Evolutionary conservation across 2,113 vertebrate species (phyloP), one percentile per base, ranked within the genome.

Genomic region (Sorex fumeus): DNA sequence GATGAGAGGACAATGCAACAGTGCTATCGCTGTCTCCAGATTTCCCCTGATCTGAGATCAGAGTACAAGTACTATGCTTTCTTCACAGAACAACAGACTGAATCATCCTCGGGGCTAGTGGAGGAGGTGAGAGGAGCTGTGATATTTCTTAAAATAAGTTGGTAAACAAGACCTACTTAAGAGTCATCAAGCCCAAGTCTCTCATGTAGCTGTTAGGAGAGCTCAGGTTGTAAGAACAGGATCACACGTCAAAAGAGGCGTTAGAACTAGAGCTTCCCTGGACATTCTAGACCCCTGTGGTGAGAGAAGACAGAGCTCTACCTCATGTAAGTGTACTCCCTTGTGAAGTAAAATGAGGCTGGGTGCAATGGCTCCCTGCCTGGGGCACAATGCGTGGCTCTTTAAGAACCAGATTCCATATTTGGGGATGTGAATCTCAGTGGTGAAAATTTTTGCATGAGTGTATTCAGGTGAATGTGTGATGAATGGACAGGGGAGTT

Each of bases 351-450:
- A 60, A 45, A 21, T 11, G 45, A 21, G 2, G 25, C 16, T 53
- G 13, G 6, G 60, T 45, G 11, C 62, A 71, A 72, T 60, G 36
- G 19, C 19, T 19, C 6, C 32, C 5, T 62, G 60, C 60, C 18
- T 19, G 60, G 18, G 13, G 19, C 6, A 62, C 60, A 23, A 1
- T 66, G 23, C 9, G 16, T 28, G 28, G 47, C 47, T 62, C 4
- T 23, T 18, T 18, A 28, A 0, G 2, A 23, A 53, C 64, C 10
- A 15, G 8, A 15, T 1, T 27, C 0, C 32, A 8, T 23, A 13
- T 4, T 40, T 32, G 60, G n/a, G 21, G 62, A 90, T 23, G 2
- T 4, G 21, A 23, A 79, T 36, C 34, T 18, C 57, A 34, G 16
- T 32, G 47, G n/a, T 34, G 18, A 36, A 32, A 13, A 71, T 50